Evolutionary conservation across 1,140 invertebrate species (phyloP), one percentile per base, ranked within the genome.

Genomic region (Euschistus heros): DNA sequence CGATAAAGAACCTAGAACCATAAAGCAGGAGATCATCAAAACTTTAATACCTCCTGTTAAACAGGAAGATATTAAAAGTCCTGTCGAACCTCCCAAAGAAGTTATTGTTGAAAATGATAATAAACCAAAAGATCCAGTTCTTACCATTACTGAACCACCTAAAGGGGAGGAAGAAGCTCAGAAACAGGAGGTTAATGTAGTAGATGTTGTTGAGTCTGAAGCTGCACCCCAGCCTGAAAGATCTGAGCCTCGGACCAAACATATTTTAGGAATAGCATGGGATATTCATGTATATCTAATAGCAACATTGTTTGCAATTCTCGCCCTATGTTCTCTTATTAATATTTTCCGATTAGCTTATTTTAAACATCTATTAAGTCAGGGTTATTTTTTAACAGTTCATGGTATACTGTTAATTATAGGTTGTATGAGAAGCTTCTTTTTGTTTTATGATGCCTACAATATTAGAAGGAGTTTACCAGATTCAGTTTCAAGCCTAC

Each of bases 381-480:
- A 88, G 70, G 86, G 86, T 18, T 93, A 93, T 75, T 94, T 93
- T 72, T 80, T 93, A 4, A 85, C 86, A 8, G 79, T 94, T 7
- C 89, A 93, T 74, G 75, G 89, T 0, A 81, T 93, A 46, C 74
- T 94, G 14, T 86, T 91, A 3, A 78, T 86, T 15, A 85, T 92
- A 13, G 92, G 91, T 69, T 80, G 86, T 6, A 77, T 90, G 68
- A 79, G 92, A 55, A 89, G 90, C 69, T 86, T 91, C 70, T 92
- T 91, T 72, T 80, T 95, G 60, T 88, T 92, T 69, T 89, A 92
- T 70, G 92, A 94, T 77, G 87, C 91, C 0, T 94, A 95, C 72
- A 94, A 94, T 71, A 83, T 88, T 8, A 84, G 86, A 65, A 80
- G 82, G 47, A 87, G 85, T 0, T 81, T 92, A 69, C 87, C 87